These are phyloP conservation scores for Schizotus pectinicornis DNA, from an alignment of 2,888 invertebrate species.

Conservation along the genomic window DNA sequence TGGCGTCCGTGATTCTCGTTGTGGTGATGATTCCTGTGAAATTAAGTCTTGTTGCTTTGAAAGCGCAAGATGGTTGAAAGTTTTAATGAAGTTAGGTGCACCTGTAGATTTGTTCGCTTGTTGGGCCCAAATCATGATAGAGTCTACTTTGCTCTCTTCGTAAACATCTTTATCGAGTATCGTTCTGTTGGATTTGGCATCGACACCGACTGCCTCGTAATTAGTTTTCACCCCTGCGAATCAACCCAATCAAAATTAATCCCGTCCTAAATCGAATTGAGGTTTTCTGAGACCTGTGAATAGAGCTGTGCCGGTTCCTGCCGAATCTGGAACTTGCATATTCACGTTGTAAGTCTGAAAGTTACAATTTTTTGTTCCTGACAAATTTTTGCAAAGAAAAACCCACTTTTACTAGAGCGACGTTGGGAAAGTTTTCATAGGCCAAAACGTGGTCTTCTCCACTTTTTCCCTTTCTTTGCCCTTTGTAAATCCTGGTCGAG, in stretches of 20 bases:
- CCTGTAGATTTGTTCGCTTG: conserved; percentile 76
- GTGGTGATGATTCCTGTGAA: conserved; percentile 75
- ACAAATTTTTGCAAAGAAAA: background rate
- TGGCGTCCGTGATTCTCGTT: conserved; percentile 83
- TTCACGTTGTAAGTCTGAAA: conserved; percentile 81
- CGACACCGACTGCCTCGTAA: conserved; percentile 74
- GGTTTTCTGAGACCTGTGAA: conserved; percentile 62
- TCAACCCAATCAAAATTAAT: background rate
- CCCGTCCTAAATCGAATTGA: background rate
- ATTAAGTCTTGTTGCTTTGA: background rate
- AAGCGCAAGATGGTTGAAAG: background rate
- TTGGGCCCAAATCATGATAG: conserved; percentile 73
- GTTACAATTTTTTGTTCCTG: background rate
- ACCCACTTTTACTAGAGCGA: conserved; percentile 78
- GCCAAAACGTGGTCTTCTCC: conserved; percentile 56
- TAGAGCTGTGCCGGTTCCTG: conserved; percentile 81
- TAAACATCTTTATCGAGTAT: conserved; percentile 68
- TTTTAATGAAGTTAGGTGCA: conserved; percentile 42
- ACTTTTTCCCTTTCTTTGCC: conserved; percentile 67
- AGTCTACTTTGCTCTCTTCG: conserved; percentile 62
- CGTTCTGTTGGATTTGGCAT: conserved; percentile 64
- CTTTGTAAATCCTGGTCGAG: conserved; percentile 76
- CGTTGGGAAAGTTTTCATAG: conserved; percentile 80
- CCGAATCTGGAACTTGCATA: conserved; percentile 84
- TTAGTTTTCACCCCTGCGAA: conserved; percentile 72